These are phyloP conservation scores for Leptocoma aspasia DNA, from an alignment of 2,113 vertebrate genomes.

Conservation along the genomic window DNA sequence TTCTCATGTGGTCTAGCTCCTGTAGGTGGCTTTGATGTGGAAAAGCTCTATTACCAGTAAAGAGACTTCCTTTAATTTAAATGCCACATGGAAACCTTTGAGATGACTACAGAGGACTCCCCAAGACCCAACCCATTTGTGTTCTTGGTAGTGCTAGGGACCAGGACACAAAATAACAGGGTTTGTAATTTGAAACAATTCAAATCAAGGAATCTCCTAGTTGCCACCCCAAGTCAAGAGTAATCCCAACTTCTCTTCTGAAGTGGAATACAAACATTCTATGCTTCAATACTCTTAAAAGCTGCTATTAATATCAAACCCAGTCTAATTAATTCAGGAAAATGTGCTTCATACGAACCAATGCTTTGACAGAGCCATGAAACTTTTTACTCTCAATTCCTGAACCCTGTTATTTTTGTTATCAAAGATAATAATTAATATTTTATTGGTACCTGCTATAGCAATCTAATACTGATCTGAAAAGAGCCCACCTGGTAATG, in stretches of 20 bases:
- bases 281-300: not conserved
- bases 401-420: not conserved
- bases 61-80: not conserved
- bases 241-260: not conserved
- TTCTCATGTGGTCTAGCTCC: not conserved
- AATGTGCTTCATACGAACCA: accelerated
- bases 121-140: not conserved
- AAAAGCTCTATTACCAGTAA: not conserved
- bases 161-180: not conserved
- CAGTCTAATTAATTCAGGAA: not conserved
- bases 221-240: not conserved
- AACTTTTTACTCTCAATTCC: not conserved
- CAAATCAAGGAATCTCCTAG: not conserved
- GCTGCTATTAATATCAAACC: not conserved
- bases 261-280: not conserved
- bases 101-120: not conserved
- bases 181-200: not conserved
- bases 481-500: not conserved
- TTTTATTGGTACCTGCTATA: not conserved
- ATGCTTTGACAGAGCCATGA: not conserved
- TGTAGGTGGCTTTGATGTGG: not conserved
- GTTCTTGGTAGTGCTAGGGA: not conserved
- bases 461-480: not conserved
- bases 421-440: not conserved
- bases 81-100: not conserved